These are phyloP conservation scores for Aphaenogaster ashmeadi DNA, from an alignment of 1,140 invertebrate genomes.

Conservation along the genomic window DNA sequence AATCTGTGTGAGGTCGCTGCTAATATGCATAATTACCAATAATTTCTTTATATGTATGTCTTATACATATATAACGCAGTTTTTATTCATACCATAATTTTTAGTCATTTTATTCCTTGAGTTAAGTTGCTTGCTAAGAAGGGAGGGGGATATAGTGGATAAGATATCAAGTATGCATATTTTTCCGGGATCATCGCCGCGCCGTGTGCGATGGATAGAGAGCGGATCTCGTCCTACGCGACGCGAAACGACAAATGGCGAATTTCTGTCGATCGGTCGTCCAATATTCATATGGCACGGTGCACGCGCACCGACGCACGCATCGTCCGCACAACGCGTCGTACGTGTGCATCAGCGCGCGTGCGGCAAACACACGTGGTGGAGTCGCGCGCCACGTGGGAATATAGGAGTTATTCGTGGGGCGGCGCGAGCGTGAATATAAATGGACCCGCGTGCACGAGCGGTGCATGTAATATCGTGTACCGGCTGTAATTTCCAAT, in stretches of 20 bases:
- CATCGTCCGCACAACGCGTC: constrained; percentile 7
- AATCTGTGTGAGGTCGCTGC: no score
- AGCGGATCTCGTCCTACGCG: background rate
- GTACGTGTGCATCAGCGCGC: background rate
- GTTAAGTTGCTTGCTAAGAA: background rate
- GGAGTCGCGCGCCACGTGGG: constrained; percentile 47
- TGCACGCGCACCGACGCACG: constrained; percentile 13
- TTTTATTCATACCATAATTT: background rate
- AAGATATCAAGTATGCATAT: background rate
- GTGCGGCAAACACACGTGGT: constrained; percentile 30
- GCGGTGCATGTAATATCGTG: constrained; percentile 76
- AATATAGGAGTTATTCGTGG: constrained; percentile 65
- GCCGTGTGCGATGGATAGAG: background rate
- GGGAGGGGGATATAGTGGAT: background rate
- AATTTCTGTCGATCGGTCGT: constrained; percentile 45
- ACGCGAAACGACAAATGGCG: constrained; percentile 37
- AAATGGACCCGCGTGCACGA: constrained; percentile 66
- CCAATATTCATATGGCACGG: constrained; percentile 36
- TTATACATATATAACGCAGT: background rate
- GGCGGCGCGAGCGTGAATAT: constrained; percentile 61
- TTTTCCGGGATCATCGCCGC: background rate
- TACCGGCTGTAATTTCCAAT: constrained; percentile 80
- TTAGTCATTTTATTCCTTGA: background rate
- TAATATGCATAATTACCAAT: no score
- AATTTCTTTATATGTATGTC: background rate